Conservation (phyloP, 2,113 vertebrate species). For the Equus quagga region DNA sequence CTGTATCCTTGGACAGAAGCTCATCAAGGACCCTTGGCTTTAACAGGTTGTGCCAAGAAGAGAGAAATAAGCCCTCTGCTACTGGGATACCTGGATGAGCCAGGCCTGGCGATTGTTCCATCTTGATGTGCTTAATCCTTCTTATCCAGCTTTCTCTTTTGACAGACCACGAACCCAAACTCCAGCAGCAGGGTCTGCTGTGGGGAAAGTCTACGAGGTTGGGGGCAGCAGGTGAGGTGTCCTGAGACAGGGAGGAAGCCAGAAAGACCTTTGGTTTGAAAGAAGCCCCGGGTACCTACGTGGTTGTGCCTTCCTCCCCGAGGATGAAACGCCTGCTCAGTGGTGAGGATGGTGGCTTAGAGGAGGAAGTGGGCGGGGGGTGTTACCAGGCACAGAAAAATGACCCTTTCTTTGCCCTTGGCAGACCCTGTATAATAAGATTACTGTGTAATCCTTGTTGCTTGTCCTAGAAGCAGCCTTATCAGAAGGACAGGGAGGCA, state of each 20-base stretch:
- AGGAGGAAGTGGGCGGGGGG: accelerated
- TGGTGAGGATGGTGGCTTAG: accelerated
- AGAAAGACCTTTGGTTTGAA: not conserved
- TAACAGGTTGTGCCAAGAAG: not conserved
- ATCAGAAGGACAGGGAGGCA: not conserved
- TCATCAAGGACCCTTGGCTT: not conserved
- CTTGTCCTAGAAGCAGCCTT: not conserved
- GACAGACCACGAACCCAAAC: not conserved
- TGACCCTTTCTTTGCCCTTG: conserved; percentile 40
- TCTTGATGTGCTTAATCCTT: not conserved
- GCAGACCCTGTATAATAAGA: conserved; percentile 42
- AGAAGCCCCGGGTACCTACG: not conserved
- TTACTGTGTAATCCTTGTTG: conserved; percentile 44
- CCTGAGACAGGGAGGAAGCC: accelerated
- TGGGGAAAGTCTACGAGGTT: not conserved
- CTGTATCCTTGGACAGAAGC: not conserved
- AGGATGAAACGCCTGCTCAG: not conserved
- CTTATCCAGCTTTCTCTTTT: not conserved
- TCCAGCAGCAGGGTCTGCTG: not conserved
- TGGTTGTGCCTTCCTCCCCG: not conserved
- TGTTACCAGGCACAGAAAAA: not conserved
- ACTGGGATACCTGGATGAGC: accelerated
- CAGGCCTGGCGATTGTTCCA: accelerated
- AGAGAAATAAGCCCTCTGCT: not conserved
- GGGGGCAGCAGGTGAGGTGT: not conserved